Base-by-base conservation (phyloP, 1,140 invertebrate species). In the Drosophila elegans region DNA sequence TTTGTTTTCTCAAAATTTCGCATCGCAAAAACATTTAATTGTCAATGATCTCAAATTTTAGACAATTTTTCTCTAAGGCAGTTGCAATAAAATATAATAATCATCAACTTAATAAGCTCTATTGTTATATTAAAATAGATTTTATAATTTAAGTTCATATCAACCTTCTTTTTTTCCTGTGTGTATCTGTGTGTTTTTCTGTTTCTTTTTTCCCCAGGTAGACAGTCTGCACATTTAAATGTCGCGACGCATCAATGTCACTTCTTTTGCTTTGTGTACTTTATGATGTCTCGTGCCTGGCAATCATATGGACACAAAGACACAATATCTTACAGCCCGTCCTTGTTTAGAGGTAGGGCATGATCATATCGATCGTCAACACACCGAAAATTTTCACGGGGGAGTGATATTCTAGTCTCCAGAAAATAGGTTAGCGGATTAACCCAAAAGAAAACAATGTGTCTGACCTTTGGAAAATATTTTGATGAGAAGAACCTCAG, bases 241-340 rank as follows among this genome's bases (percentile, higher is more conserved):
- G 80, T 83, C 80, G 80, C 80, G 80, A 74, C 80, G 72, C 66
- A 80, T 72, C 52, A 66, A 62, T 61, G 78, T 68, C 72, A 79
- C 62, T 52, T 16, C 44, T 64, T 60, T 56, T 66, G 73, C 69
- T 59, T 72, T 67, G 60, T 72, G 55, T 74, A 54, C 36, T 64
- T 80, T 61, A 49, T 57, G 72, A 74, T 73, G 69, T 68, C 66
- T 48, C 66, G 66, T 48, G 68, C 68, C 64, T 25, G 38, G 38
- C 66, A 34, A n/a, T 32, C 29, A 51, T 44, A 16, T 13, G 21
- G 32, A 49, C 9, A 71, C 60, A 46, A 16, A 66, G 73, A 57
- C 44, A 69, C 42, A 49, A 52, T 39, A 60, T 62, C 57, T 54
- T 69, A 29, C 27, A 36, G 67, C 29, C 32, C 48, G 46, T 41